Base-by-base conservation (phyloP, 2,113 vertebrate species). In the Pelecanus crispus region DNA sequence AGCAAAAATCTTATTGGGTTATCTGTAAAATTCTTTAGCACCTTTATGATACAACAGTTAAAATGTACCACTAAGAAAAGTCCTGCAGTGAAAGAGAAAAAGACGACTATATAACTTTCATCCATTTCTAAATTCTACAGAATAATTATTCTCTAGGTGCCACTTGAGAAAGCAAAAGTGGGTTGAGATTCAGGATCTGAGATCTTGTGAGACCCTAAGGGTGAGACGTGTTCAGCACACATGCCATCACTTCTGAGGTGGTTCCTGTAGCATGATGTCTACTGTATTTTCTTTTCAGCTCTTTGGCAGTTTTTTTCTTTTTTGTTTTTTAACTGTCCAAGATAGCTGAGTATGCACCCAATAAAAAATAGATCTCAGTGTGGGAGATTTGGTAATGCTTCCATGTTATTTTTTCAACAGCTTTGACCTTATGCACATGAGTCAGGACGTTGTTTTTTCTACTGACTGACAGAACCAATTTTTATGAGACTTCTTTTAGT, bases 361-460 rank as follows among this genome's bases (percentile, higher is more conserved):
- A 71, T 75, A 85, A 92, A 95, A 86, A 44, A 18, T 32, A 74
- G 65, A 68, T 67, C 31, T 72, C 40, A 17, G 28, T 38, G 22
- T 32, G 73, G 72, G 59, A 94, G 82, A 90, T 94, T 36, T 91
- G 53, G 50, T 94, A 78, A 86, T 67, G 42, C 20, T 68, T 87
- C 32, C 34, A 40, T 78, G 66, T 62, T 81, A 50, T 78, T 45
- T 88, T 94, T 81, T 70, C 38, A 58, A 68, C 55, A 92, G 90
- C 88, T 93, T 82, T 88, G 87, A 94, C 91, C 42, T 82, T 92
- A 94, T 77, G 50, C 65, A 58, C 11, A 19, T 78, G 77, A 96
- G 56, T 94, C 79, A 79, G 53, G 78, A 94, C 87, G 88, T 18
- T 80, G 71, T 66, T 96, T 98, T 97, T 95, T 95, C 86, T 61